A percentile compares a stretch with the other conserved stretches of the same genome.
Evolutionary conservation across 2,113 vertebrate genomes (phyloP).

Genomic region (Anguilla rostrata): DNA sequence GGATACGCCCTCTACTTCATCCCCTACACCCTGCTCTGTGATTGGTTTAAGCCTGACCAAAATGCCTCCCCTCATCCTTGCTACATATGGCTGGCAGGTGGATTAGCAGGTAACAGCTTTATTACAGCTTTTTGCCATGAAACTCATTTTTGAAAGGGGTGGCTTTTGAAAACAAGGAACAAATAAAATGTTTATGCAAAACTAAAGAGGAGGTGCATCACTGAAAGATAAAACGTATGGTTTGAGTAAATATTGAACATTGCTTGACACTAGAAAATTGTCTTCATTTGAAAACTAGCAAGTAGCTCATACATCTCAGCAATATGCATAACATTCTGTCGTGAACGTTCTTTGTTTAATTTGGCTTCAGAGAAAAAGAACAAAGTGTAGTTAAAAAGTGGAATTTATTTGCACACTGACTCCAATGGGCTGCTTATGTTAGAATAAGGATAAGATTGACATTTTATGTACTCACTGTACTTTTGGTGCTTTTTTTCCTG

Average conservation of each 20-base stretch:
- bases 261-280: neutral
- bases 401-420: neutral
- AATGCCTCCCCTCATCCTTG: slow-evolving; percentile 64
- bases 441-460: neutral
- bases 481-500: too few species aligned
- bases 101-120: slow-evolving; percentile 78
- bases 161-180: neutral
- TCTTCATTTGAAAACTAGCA: neutral
- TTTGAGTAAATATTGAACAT: neutral
- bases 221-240: neutral
- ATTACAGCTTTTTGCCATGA: neutral
- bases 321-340: neutral
- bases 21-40: slow-evolving; percentile 81
- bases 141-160: neutral
- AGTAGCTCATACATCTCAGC: neutral
- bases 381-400: neutral
- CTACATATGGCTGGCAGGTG: slow-evolving; percentile 86
- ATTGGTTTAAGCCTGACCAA: slow-evolving; percentile 75
- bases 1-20: slow-evolving; percentile 92
- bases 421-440: neutral
- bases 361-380: neutral
- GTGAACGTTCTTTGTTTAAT: neutral
- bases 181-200: neutral
- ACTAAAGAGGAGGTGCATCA: neutral
- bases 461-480: neutral